Evolutionary conservation across 2,888 invertebrate genomes (phyloP).

Genomic region (Lepidochrysops patricia): DNA sequence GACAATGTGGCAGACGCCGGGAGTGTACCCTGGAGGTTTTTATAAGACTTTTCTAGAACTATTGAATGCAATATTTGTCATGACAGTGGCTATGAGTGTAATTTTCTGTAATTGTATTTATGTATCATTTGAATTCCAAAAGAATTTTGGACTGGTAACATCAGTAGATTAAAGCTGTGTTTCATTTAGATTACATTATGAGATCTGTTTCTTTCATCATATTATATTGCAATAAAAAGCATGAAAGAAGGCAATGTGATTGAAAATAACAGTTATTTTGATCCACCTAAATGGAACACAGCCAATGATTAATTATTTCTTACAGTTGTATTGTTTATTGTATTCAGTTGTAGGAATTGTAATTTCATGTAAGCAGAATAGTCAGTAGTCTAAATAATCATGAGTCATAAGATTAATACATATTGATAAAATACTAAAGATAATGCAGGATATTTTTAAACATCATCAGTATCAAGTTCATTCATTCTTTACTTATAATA

Average conservation of each 20-base stretch:
- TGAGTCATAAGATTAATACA: not conserved
- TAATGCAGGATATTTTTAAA: too few relatives aligned
- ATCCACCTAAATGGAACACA: too few relatives aligned
- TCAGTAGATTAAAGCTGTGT: too few relatives aligned
- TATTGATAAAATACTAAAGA: not conserved
- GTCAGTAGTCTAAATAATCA: not conserved
- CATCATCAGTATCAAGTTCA: too few relatives aligned
- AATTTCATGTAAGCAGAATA: not conserved
- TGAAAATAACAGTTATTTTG: too few relatives aligned
- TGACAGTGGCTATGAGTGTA: not conserved
- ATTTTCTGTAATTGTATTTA: not conserved
- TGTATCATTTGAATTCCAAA: too few relatives aligned
- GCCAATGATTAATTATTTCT: not conserved
- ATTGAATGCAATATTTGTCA: slow-evolving; percentile 15
- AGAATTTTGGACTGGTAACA: too few relatives aligned
- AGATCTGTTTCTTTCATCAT: too few relatives aligned
- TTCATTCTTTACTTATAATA: too few relatives aligned
- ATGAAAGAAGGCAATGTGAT: too few relatives aligned
- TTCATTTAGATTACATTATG: too few relatives aligned
- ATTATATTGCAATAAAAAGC: too few relatives aligned
- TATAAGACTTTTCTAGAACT: slow-evolving; percentile 27
- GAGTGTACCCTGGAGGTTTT: slow-evolving; percentile 67
- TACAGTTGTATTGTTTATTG: not conserved
- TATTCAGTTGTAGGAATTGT: not conserved
- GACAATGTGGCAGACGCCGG: slow-evolving; percentile 65